Evolutionary conservation across 2,113 vertebrate species (phyloP).

Genomic region (Charadrius vociferus): DNA sequence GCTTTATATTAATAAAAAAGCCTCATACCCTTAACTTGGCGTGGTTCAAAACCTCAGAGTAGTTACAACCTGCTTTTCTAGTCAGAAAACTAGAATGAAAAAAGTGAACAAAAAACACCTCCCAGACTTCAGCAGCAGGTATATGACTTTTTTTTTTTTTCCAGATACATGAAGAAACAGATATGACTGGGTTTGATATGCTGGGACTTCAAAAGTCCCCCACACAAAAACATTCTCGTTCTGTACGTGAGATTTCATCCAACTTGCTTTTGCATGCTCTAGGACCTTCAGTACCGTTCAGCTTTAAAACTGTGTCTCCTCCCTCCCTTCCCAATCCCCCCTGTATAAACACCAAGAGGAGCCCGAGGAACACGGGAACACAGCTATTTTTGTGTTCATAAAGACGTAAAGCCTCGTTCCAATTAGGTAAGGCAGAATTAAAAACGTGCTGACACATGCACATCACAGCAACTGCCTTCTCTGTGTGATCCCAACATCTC

Average conservation of each 20-base stretch:
- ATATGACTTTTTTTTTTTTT: neutral
- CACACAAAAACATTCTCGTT: neutral
- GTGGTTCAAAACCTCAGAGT: neutral
- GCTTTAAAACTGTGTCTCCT: neutral
- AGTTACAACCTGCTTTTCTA: neutral
- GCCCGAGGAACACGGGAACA: neutral
- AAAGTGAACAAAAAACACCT: neutral
- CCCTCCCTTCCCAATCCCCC: neutral
- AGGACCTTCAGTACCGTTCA: neutral
- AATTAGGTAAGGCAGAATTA: neutral
- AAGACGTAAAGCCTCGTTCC: neutral
- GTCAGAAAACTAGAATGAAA: neutral
- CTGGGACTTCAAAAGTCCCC: neutral
- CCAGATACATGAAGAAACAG: neutral
- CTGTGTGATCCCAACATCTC: neutral
- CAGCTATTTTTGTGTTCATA: neutral
- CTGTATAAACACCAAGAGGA: neutral
- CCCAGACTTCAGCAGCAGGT: neutral
- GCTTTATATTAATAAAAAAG: neutral
- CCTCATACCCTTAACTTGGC: neutral
- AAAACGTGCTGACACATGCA: neutral
- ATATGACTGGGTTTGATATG: neutral
- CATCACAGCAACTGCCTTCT: neutral
- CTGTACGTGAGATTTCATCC: neutral
- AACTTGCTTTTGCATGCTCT: neutral